Evolutionary conservation across 1,140 invertebrate genomes (phyloP), one percentile per base, ranked within the genome.

Genomic region (Drosophila sp.): DNA sequence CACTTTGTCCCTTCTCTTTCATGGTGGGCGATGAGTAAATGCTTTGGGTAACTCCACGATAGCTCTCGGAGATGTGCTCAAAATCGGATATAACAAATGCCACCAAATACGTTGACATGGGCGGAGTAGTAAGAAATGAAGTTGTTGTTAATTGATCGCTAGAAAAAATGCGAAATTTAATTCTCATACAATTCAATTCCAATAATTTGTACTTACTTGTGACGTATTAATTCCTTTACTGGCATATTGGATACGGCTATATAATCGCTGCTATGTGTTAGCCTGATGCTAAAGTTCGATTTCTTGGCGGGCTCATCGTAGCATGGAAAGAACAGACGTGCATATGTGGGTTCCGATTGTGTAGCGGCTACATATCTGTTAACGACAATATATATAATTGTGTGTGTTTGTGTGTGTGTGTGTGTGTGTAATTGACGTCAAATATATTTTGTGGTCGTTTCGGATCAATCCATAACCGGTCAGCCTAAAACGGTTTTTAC

Each of bases 301-400:
- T 97, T 97, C 72, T 96, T 95, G 11, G 93, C 93, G 0, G 98
- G 98, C 81, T 99, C 97, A 91, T 99, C 98, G 82, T 96, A 97
- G 87, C 97, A 98, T 0, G 97, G 97, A 85, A 98, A 98, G 1
- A 96, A 96, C 41, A 94, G 93, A 7, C 97, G 93, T 1, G 97
- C 96, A 91, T 95, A 95, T 0, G 95, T 96, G 0, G 97, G 94
- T 83, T 97, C 95, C 79, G 98, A 95, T 91, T 98, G 97, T 0
- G 96, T 97, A 1, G 94, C 95, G 1, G 95, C 94, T 17, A 97
- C 91, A 86, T 94, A 95, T 65, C 96, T 96, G 71, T 35, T 0
- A 8, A 23, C 27, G 60, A 3, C 29, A 60, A 41, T 17, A 56
- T n/a, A 32, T n/a, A 35, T 6, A 25, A n/a, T n/a, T n/a, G n/a